A percentile compares a stretch with the other conserved stretches of the same genome.
Evolutionary conservation across 2,797 vertebrate species (phyloP).

Genomic region (Anguilla anguilla): DNA sequence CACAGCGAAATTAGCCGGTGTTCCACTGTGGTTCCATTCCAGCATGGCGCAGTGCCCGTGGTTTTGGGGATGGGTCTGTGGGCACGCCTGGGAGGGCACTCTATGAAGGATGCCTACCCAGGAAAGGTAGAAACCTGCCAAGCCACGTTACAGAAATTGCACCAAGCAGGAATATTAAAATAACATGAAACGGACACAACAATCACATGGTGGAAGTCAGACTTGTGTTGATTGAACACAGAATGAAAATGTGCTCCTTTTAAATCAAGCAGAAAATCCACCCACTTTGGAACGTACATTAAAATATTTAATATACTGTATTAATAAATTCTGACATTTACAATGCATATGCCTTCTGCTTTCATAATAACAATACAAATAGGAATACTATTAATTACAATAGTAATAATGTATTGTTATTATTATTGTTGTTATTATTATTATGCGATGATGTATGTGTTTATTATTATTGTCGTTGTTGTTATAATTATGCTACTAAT

Average conservation of each 20-base stretch:
- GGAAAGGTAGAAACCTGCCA: background rate
- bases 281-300: background rate
- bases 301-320: background rate
- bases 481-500: too few relatives aligned
- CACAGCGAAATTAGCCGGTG: background rate
- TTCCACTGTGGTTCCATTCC: background rate
- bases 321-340: background rate
- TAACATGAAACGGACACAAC: background rate
- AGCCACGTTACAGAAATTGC: background rate
- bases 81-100: background rate
- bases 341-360: background rate
- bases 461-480: too few relatives aligned
- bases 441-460: too few relatives aligned
- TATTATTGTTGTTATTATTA: too few relatives aligned
- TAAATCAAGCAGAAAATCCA: background rate
- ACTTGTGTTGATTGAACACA: background rate
- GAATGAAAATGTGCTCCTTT: background rate
- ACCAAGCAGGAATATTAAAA: background rate
- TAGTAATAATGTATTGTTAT: background rate
- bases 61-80: background rate
- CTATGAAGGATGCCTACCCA: background rate
- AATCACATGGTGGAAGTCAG: background rate
- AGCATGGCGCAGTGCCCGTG: background rate
- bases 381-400: background rate
- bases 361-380: too few relatives aligned